Conservation (phyloP, 2,888 invertebrate genomes). For the Quadroppia sp. region DNA sequence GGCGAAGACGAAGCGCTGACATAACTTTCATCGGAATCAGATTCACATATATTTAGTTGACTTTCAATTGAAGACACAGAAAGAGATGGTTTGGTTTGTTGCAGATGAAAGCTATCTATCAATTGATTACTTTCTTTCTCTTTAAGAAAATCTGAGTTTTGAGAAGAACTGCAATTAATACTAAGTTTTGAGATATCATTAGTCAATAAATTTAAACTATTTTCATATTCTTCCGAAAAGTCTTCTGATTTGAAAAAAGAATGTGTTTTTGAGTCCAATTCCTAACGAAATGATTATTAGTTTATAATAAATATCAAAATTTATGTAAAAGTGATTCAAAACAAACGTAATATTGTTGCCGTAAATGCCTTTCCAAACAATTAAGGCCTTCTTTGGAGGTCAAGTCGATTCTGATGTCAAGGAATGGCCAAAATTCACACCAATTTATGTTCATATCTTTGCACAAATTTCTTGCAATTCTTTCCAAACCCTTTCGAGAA, state of each 20-base stretch:
- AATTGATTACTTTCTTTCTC: background rate
- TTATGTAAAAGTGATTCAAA: background rate
- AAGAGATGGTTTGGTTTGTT: background rate
- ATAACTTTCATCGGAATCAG: constrained; percentile 22
- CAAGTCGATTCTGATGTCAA: constrained; percentile 75
- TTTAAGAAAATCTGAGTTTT: no score
- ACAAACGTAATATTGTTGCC: constrained; percentile 49
- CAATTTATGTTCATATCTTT: constrained; percentile 69
- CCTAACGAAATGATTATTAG: no score
- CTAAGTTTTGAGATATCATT: background rate
- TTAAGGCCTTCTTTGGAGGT: constrained; percentile 67
- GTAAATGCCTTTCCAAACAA: constrained; percentile 70
- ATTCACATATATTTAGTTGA: background rate
- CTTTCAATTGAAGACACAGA: background rate
- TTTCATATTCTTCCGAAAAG: background rate
- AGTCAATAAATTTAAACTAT: background rate
- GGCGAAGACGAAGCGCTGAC: constrained; percentile 31
- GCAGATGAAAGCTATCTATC: background rate
- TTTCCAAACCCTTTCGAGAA: constrained; percentile 80
- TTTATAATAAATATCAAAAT: no score
- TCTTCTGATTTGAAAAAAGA: background rate
- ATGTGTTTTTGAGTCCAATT: background rate
- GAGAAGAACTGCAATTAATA: background rate
- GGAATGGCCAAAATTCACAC: constrained; percentile 90
- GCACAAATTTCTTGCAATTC: constrained; percentile 64